Evolutionary conservation across 2,888 invertebrate species (phyloP).

Genomic region (Drosophila yooni): DNA sequence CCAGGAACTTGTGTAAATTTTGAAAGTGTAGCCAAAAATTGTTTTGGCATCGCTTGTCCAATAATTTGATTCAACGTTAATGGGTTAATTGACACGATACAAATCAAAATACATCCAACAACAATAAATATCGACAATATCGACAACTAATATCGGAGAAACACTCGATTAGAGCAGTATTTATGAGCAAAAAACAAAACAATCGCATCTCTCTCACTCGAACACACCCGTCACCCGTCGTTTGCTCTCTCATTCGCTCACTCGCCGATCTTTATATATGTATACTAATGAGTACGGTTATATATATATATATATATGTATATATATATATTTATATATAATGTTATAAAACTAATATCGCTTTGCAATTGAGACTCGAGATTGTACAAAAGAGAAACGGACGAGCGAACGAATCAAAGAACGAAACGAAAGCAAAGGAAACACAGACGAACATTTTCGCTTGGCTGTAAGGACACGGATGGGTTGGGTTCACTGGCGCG

Average conservation of each 20-base stretch:
- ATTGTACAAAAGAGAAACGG: constrained; percentile 15
- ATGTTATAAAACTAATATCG: constrained; percentile 50
- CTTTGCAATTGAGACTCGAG: constrained; percentile 57
- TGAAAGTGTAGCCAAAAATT: constrained; percentile 8
- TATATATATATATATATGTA: not conserved
- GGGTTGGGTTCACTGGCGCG: constrained; percentile 26
- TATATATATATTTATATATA: constrained; percentile 8
- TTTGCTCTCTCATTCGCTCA: constrained; percentile 14
- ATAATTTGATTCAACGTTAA: constrained; percentile 7
- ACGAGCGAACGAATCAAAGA: constrained; percentile 4
- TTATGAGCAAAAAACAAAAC: constrained; percentile 17
- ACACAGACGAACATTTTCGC: constrained; percentile 33
- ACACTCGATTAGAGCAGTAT: constrained; percentile 1
- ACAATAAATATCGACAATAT: constrained; percentile 22
- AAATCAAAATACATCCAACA: constrained; percentile 14
- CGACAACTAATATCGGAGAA: constrained; percentile 7
- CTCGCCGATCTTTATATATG: constrained; percentile 6
- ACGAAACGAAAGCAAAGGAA: not conserved
- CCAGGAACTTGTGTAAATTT: not conserved
- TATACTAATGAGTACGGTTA: not conserved
- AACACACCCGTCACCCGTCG: not conserved
- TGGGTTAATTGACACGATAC: constrained; percentile 46
- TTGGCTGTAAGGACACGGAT: constrained; percentile 4
- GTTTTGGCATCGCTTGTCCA: constrained; percentile 29
- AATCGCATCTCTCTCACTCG: constrained; percentile 17